Evolutionary conservation across 1,140 invertebrate genomes (phyloP).

Genomic region (Drosophila sucinea): DNA sequence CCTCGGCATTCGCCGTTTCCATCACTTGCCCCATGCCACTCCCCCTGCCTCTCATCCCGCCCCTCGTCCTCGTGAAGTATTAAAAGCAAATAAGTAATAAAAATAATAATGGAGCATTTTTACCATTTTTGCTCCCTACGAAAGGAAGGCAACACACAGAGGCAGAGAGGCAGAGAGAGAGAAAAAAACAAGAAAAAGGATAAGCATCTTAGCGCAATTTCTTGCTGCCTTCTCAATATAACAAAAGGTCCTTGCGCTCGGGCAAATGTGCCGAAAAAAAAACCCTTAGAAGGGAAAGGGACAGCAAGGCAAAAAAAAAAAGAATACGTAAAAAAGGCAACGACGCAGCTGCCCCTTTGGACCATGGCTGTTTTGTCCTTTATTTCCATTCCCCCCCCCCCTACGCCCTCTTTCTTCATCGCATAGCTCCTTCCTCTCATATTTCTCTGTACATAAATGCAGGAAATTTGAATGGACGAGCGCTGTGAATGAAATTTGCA

Average conservation of each 20-base stretch:
- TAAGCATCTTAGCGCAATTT: constrained; percentile 82
- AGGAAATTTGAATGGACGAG: constrained; percentile 83
- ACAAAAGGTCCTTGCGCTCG: constrained; percentile 81
- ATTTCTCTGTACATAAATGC: constrained; percentile 61
- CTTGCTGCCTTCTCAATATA: constrained; percentile 80
- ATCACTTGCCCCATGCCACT: background rate
- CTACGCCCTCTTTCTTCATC: constrained; percentile 25
- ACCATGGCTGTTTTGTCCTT: constrained; percentile 72
- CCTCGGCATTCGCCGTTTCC: constrained; percentile 24
- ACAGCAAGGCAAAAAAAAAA: background rate
- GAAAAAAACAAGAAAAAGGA: constrained; percentile 65
- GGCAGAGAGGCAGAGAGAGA: constrained; percentile 1
- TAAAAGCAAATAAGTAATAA: constrained; percentile 83
- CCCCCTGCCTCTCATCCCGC: constrained; percentile 25
- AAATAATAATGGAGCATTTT: constrained; percentile 83
- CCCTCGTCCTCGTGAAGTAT: constrained; percentile 71
- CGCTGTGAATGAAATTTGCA: constrained; percentile 82
- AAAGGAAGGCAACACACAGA: constrained; percentile 43
- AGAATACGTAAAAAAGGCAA: constrained; percentile 25
- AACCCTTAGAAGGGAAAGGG: constrained; percentile 26
- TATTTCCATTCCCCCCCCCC: constrained; percentile 63
- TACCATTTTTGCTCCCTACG: constrained; percentile 74
- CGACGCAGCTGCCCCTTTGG: constrained; percentile 64
- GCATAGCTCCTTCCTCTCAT: constrained; percentile 22
- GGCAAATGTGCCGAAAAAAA: constrained; percentile 79